A percentile compares a stretch with the other conserved stretches of the same genome.
These are phyloP conservation scores for Leptoteleia sp. DNA, from an alignment of 1,140 invertebrate species.

Conservation along the genomic window DNA sequence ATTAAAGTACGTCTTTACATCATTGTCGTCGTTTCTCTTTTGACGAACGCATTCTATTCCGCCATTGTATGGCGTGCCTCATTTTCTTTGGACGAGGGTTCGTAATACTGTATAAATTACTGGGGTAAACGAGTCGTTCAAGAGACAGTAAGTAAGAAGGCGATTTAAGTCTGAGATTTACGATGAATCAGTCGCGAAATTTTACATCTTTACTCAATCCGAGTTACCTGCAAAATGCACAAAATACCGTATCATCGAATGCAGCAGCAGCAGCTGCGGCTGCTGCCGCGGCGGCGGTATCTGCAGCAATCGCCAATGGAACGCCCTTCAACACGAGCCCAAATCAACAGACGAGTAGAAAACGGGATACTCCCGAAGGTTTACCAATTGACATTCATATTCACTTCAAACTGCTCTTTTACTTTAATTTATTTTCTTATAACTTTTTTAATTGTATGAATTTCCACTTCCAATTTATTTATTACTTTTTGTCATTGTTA, in stretches of 20 bases:
- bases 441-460: no score
- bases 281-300: conserved; percentile 75
- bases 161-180: neutral
- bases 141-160: neutral
- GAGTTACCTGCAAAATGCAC: conserved; percentile 80
- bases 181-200: conserved; percentile 81
- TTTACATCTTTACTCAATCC: conserved; percentile 82
- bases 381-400: neutral
- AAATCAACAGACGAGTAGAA: conserved; percentile 52
- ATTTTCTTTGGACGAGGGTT: no score
- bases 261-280: conserved; percentile 74
- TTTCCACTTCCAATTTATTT: no score
- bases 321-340: conserved; percentile 67
- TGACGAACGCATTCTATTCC: conserved; percentile 1
- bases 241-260: conserved; percentile 67
- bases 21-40: neutral
- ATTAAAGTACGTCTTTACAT: no score
- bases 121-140: neutral
- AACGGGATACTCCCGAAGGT: conserved; percentile 77
- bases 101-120: neutral
- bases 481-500: no score
- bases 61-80: conserved; percentile 28
- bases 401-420: no score
- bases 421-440: no score
- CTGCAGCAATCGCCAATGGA: conserved; percentile 78